phyloP scores from a whole-genome alignment of 2,113 vertebrate species.

The mouse (Mus musculus) region GRCm39 chr7:45997001-45997500 shows the following conservation, averaged over 20 bases:
- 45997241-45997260: constrained; percentile 91
- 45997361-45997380: constrained; percentile 70
- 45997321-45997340: constrained; percentile 89
- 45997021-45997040: not conserved
- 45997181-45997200: not conserved
- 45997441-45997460: not conserved
- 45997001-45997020: not conserved
- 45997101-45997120: not conserved
- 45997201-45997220: constrained; percentile 44
- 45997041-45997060: not conserved
- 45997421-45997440: not conserved
- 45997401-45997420: not conserved
- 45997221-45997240: constrained; percentile 81
- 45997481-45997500: not conserved
- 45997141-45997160: not conserved
- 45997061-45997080: too few relatives aligned
- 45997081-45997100: not conserved
- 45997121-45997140: not conserved
- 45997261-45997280: constrained; percentile 84
- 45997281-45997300: constrained; percentile 88
- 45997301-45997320: constrained; percentile 77
- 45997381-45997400: not conserved
- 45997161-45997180: not conserved
- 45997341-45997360: constrained; percentile 76
- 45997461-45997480: not conserved